These are phyloP conservation scores for Pachliopta kotzebuea DNA, from an alignment of 2,888 invertebrate species.

Conservation along the genomic window DNA sequence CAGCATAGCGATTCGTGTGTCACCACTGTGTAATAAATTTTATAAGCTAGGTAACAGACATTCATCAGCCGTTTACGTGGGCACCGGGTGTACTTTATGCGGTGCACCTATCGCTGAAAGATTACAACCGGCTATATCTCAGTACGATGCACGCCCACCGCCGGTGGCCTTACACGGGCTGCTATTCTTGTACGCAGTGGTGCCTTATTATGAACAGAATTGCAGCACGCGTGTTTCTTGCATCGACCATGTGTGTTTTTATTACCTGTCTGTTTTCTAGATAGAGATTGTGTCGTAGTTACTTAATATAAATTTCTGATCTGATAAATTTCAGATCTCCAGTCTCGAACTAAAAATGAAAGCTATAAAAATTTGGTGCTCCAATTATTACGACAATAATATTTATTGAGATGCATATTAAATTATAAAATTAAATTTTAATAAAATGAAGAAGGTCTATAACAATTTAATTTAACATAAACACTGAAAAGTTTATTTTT, in stretches of 20 bases:
- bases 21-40: conserved; percentile 20
- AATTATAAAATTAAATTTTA: no score
- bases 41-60: conserved; percentile 29
- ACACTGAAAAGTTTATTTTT: conserved; percentile 12
- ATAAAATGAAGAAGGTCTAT: no score
- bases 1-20: conserved; percentile 19
- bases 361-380: background rate
- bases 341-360: background rate
- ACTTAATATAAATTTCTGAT: conserved; percentile 5
- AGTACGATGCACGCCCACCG: conserved; percentile 56
- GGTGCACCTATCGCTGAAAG: conserved; percentile 54
- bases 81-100: conserved; percentile 55
- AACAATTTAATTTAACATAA: background rate
- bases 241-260: conserved; percentile 24
- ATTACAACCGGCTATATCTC: conserved; percentile 58
- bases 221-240: conserved; percentile 20
- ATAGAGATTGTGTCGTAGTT: conserved; percentile 11
- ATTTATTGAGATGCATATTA: no score
- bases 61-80: conserved; percentile 41
- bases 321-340: conserved; percentile 1
- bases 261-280: conserved; percentile 9
- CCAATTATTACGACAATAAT: no score
- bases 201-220: conserved; percentile 23
- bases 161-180: conserved; percentile 43
- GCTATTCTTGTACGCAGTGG: conserved; percentile 29